Evolutionary conservation across 2,888 invertebrate species (phyloP), one percentile per base, ranked within the genome.

Genomic region (Molorchus minor): DNA sequence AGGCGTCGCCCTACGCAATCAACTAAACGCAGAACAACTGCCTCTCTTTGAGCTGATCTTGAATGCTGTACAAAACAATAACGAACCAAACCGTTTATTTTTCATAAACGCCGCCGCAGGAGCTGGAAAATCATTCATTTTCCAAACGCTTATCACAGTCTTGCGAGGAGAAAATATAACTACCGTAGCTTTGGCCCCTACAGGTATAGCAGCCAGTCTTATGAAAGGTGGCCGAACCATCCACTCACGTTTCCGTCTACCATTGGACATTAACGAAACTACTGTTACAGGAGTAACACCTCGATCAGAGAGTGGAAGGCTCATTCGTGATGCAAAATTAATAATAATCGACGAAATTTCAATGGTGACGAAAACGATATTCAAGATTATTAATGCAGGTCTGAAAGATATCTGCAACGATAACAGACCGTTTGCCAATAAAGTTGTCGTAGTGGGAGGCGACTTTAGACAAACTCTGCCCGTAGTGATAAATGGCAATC

Each of bases 381-480:
- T 44, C 7, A 25, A 44, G 2, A 12, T 25, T 4, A 12, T 51
- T 1, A 40, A 51, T 7, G 12, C 38, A 51, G 36, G 12, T 4
- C 29, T 51, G 1, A 1, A 29, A 21, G 51, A 40, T 38, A 36
- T 51, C 1, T 29, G 40, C n/a, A 20, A 4, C 15, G 20, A 35
- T 10, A 15, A 36, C n/a, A n/a, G n/a, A n/a, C n/a, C n/a, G n/a
- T n/a, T n/a, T n/a, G n/a, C n/a, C n/a, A n/a, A n/a, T n/a, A 29
- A 21, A 40, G 21, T 44, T 16, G 30, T 62, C n/a, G n/a, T 62
- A 15, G 30, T 60, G 1, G 45, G 49, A 1, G 59, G 62, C 30
- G 62, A 62, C 13, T 60, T 60, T 16, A 40, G 62, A 3, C 58
- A 59, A n/a, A n/a, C n/a, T n/a, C n/a, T n/a, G n/a, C n/a, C n/a